Evolutionary conservation across 1,140 invertebrate species (phyloP).

Genomic region (Medauroidea extradentata): DNA sequence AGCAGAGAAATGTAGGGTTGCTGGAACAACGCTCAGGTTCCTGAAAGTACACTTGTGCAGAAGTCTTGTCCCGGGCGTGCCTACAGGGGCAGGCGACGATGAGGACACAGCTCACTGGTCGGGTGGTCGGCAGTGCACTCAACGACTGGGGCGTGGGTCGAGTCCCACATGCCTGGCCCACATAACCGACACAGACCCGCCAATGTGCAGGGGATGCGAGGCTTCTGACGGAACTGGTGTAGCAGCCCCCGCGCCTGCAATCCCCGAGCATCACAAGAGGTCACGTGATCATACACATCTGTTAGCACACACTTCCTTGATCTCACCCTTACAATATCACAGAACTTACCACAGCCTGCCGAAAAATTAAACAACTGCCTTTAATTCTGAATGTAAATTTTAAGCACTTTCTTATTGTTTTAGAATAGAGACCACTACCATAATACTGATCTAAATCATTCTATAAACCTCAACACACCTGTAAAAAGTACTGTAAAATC

Average conservation of each 20-base stretch:
- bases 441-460: too few species aligned
- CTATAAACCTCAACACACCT: too few species aligned
- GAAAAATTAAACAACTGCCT: too few species aligned
- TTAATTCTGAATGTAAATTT: too few species aligned
- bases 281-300: background rate
- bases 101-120: slow-evolving; percentile 2
- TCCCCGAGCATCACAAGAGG: background rate
- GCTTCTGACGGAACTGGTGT: slow-evolving; percentile 80
- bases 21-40: too few species aligned
- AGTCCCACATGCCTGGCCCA: slow-evolving; percentile 91
- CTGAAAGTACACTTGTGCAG: too few species aligned
- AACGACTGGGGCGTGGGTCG: slow-evolving; percentile 72
- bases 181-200: slow-evolving; percentile 80
- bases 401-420: too few species aligned
- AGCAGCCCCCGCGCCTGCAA: slow-evolving; percentile 77
- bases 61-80: background rate
- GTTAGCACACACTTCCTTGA: background rate
- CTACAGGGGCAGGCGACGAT: background rate
- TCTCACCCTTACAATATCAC: background rate
- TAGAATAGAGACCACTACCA: too few species aligned
- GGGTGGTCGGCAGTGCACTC: slow-evolving; percentile 49
- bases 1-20: too few species aligned
- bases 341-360: too few species aligned
- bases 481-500: too few species aligned
- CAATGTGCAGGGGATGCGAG: slow-evolving; percentile 82